Evolutionary conservation across 2,113 vertebrate genomes (phyloP).

Genomic region (Hepsetus odoe): DNA sequence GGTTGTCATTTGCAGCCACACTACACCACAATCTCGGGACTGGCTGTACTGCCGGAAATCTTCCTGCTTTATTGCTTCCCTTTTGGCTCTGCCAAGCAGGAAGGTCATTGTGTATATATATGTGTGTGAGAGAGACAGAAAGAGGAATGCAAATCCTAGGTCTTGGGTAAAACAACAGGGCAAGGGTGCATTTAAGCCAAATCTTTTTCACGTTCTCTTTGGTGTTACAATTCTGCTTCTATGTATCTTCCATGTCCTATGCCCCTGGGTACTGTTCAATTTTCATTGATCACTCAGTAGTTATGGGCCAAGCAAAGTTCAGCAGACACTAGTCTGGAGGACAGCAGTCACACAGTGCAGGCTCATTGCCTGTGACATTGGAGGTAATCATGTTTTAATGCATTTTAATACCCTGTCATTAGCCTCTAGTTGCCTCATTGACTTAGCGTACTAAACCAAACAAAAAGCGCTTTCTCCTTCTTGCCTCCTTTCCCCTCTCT

Average conservation of each 20-base stretch:
- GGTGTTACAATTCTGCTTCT: neutral
- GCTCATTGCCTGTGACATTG: conserved; percentile 39
- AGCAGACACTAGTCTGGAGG: conserved; percentile 14
- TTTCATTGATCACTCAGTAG: conserved; percentile 6
- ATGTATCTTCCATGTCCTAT: neutral
- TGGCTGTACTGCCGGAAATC: conserved; percentile 74
- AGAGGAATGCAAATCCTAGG: neutral
- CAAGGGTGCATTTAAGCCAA: conserved; percentile 24
- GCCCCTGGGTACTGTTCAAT: neutral
- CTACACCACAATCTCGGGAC: conserved; percentile 27
- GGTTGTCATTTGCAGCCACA: conserved; percentile 9
- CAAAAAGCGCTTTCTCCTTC: conserved; percentile 67
- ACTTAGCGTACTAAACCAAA: conserved; percentile 68
- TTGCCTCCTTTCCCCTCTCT: conserved; percentile 1
- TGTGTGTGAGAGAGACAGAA: conserved; percentile 9
- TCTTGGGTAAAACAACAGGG: conserved; percentile 18
- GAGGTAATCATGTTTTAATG: conserved; percentile 61
- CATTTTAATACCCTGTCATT: conserved; percentile 62
- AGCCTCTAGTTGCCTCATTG: conserved; percentile 50
- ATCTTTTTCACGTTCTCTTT: conserved; percentile 11
- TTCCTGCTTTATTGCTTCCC: conserved; percentile 79
- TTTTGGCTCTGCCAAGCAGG: conserved; percentile 57
- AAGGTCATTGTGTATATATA: conserved; percentile 56
- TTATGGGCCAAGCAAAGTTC: conserved; percentile 19
- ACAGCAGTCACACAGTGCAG: conserved; percentile 32